Percentiles rank a stretch among this genome's conserved stretches.
Conservation (phyloP, 2,888 invertebrate species). For the Didymodactylos carnosus region DNA sequence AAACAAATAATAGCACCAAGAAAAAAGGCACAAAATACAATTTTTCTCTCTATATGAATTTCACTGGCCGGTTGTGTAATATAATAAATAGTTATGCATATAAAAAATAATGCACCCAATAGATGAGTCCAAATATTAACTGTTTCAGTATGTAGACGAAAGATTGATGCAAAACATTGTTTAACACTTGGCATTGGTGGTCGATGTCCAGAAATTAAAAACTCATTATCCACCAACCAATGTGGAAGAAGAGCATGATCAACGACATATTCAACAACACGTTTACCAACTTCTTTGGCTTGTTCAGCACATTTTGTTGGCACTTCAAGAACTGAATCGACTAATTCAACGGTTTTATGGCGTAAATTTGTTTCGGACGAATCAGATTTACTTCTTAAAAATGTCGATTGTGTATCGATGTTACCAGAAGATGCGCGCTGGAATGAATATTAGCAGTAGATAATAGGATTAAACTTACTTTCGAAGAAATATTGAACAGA, state of each 20-base stretch:
- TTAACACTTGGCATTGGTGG: constrained; percentile 85
- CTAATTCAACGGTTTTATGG: too few relatives aligned
- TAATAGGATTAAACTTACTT: too few relatives aligned
- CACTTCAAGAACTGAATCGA: not conserved
- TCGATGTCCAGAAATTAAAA: constrained; percentile 75
- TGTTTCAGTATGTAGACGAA: constrained; percentile 93
- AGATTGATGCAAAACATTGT: constrained; percentile 90
- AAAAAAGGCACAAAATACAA: constrained; percentile 76
- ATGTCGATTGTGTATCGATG: not conserved
- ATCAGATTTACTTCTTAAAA: not conserved
- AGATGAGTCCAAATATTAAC: constrained; percentile 98
- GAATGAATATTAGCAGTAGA: too few relatives aligned
- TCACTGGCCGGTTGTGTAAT: constrained; percentile 67
- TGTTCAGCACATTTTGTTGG: constrained; percentile 47
- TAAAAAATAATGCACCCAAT: constrained; percentile 42
- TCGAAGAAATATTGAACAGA: too few relatives aligned
- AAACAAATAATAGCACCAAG: constrained; percentile 85
- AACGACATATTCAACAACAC: constrained; percentile 46
- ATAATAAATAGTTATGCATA: constrained; percentile 57
- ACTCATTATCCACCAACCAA: constrained; percentile 97
- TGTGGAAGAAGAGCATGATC: constrained; percentile 65
- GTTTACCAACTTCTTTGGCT: constrained; percentile 73
- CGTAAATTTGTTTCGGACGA: not conserved
- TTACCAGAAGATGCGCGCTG: not conserved
- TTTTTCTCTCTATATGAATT: constrained; percentile 49